Percentiles rank a stretch among this genome's conserved stretches.
These are phyloP conservation scores for Acipenser oxyrinchus DNA, from an alignment of 2,797 vertebrate genomes.

Conservation along the genomic window DNA sequence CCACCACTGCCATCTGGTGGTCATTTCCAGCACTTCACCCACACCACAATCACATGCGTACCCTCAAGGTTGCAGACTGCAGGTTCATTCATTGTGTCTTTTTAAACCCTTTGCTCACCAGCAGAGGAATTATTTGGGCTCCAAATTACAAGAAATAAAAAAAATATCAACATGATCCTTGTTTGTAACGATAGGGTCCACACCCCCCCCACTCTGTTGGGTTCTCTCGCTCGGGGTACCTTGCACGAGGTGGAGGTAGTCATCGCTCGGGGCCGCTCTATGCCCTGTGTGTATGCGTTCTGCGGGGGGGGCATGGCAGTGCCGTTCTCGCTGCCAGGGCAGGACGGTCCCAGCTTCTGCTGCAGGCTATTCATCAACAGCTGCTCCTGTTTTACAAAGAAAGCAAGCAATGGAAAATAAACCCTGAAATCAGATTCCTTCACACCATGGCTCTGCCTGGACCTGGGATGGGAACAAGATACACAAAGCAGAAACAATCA, in stretches of 20 bases:
- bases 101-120: background rate
- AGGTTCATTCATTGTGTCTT: too few species aligned
- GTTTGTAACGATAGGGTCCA: too few species aligned
- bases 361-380: slow-evolving; percentile 29
- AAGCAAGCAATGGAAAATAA: too few species aligned
- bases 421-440: too few species aligned
- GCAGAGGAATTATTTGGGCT: background rate
- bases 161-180: too few species aligned
- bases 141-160: too few species aligned
- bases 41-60: background rate
- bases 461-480: too few species aligned
- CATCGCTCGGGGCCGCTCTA: slow-evolving; percentile 55
- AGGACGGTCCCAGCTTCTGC: slow-evolving; percentile 20
- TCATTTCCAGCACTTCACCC: background rate
- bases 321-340: slow-evolving; percentile 51
- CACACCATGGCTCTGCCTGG: too few species aligned
- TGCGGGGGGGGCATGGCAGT: slow-evolving; percentile 41
- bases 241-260: slow-evolving; percentile 54
- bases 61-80: too few species aligned
- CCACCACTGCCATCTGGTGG: slow-evolving; percentile 18
- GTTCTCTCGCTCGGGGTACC: slow-evolving; percentile 34
- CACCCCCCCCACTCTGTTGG: background rate
- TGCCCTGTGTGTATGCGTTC: slow-evolving; percentile 41
- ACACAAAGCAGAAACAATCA: too few species aligned
- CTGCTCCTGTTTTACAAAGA: slow-evolving; percentile 19